Conservation (phyloP, 2,113 vertebrate species). For the Recurvirostra avosetta region DNA sequence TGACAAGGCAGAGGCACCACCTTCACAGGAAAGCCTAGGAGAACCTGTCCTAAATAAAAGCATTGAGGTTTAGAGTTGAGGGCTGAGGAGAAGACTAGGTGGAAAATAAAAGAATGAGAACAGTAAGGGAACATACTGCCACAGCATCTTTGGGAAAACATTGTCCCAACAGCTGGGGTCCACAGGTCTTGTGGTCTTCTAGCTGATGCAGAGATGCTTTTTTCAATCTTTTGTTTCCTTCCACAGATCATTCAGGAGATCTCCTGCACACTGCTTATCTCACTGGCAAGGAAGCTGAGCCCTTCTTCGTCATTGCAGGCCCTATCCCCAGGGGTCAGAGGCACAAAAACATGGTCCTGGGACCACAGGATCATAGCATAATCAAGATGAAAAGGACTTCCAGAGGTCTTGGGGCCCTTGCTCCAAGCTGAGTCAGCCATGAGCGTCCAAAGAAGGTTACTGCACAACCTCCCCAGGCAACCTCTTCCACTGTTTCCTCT, state of each 20-base stretch:
- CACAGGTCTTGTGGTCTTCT: background rate
- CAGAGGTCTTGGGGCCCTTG: background rate
- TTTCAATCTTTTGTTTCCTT: background rate
- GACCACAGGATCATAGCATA: background rate
- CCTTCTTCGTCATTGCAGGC: background rate
- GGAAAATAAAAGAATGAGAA: background rate
- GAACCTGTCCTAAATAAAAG: background rate
- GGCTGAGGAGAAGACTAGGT: background rate
- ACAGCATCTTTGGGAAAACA: background rate
- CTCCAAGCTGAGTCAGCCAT: background rate
- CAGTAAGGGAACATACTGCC: background rate
- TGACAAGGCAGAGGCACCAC: background rate
- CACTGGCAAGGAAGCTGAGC: background rate
- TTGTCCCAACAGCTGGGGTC: background rate
- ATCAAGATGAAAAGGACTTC: background rate
- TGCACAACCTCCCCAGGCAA: background rate
- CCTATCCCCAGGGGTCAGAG: background rate
- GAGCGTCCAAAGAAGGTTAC: background rate
- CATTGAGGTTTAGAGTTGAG: background rate
- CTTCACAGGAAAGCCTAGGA: background rate
- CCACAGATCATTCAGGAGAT: background rate
- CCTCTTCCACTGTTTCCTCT: no score
- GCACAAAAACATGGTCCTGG: background rate
- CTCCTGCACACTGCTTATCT: background rate
- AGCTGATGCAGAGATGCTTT: background rate